A percentile compares a stretch with the other conserved stretches of the same genome.
Conservation (phyloP, 2,797 vertebrate species). For the Dromococcyx pavoninus region DNA sequence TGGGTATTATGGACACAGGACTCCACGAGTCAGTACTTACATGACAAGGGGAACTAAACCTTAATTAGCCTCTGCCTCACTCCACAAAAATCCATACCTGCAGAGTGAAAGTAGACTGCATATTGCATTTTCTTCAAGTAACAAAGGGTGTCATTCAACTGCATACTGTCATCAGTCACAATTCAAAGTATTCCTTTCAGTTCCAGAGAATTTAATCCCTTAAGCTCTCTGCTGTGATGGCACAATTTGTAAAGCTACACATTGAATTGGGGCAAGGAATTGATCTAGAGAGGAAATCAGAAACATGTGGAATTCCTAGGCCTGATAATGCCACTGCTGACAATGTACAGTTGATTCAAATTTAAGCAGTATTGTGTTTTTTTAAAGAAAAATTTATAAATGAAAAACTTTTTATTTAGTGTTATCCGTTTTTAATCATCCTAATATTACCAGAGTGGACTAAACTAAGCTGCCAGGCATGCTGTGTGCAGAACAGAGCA, state of each 20-base stretch:
- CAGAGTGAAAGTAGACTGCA: neutral
- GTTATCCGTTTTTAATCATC: neutral
- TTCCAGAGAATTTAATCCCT: neutral
- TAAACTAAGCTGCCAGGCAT: neutral
- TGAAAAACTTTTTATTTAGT: neutral
- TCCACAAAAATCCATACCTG: neutral
- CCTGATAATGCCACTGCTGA: neutral
- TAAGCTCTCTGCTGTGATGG: neutral
- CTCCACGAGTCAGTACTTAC: neutral
- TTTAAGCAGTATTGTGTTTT: neutral
- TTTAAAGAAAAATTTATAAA: neutral
- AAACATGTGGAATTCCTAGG: neutral
- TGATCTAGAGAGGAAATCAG: neutral
- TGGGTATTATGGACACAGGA: neutral
- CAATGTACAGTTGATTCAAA: neutral
- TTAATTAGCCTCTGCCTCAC: neutral
- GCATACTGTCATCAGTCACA: neutral
- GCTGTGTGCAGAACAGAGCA: neutral
- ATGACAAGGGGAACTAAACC: neutral
- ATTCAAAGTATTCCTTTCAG: neutral
- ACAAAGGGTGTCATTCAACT: neutral
- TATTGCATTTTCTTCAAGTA: neutral
- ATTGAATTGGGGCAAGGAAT: neutral
- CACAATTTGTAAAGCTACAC: neutral
- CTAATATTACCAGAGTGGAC: neutral